phyloP scores from a whole-genome alignment of 2,888 invertebrate genomes.

The Harpalus rubripes region DNA sequence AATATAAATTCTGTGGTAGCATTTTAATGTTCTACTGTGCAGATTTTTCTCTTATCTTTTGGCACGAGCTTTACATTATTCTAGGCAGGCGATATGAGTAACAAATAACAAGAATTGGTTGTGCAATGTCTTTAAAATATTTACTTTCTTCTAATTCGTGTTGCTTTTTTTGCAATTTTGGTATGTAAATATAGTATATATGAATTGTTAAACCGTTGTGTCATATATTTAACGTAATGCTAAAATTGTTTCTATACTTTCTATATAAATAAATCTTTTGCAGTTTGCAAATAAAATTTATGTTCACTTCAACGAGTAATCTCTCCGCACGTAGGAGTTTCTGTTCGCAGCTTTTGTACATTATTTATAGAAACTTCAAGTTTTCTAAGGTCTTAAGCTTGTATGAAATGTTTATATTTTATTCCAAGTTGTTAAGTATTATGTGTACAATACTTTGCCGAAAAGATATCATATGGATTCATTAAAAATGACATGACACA shows the following conservation, averaged over 20 bases:
- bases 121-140: not conserved
- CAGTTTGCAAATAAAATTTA: slow-evolving; percentile 22
- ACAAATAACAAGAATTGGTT: too few species aligned
- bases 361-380: slow-evolving; percentile 8
- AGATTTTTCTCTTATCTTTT: too few species aligned
- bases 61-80: too few species aligned
- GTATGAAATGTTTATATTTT: slow-evolving; percentile 55
- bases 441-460: slow-evolving; percentile 55
- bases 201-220: slow-evolving; percentile 41
- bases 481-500: slow-evolving; percentile 39
- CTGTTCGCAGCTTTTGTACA: slow-evolving; percentile 31
- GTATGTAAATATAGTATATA: slow-evolving; percentile 31
- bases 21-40: too few species aligned
- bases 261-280: slow-evolving; percentile 14
- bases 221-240: slow-evolving; percentile 28
- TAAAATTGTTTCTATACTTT: slow-evolving; percentile 40
- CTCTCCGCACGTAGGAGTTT: slow-evolving; percentile 34
- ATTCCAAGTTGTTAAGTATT: slow-evolving; percentile 44
- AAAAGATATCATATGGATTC: slow-evolving; percentile 43
- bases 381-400: slow-evolving; percentile 38
- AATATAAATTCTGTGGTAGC: too few species aligned
- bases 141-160: not conserved
- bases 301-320: slow-evolving; percentile 2
- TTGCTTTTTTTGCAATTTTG: slow-evolving; percentile 38
- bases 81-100: too few species aligned